phyloP scores from a whole-genome alignment of 2,113 vertebrate species.

The Atherinomorus stipes region DNA sequence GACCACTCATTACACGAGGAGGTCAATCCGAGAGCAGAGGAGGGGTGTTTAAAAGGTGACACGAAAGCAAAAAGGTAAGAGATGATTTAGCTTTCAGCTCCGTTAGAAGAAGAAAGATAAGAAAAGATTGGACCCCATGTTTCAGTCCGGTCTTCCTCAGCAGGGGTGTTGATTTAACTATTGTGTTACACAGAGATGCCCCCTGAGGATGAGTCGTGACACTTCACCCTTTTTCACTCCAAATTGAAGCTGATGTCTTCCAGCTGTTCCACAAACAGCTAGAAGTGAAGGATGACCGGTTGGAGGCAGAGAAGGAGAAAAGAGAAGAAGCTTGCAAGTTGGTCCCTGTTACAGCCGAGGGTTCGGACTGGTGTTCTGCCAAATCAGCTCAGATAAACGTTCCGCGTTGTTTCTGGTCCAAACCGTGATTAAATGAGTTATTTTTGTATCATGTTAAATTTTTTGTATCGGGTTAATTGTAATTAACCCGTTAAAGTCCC shows the following conservation, averaged over 20 bases:
- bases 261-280: slow-evolving; percentile 65
- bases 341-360: slow-evolving; percentile 47
- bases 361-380: slow-evolving; percentile 33
- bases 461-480: too few relatives aligned
- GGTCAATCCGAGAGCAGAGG: slow-evolving; percentile 1
- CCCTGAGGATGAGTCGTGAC: slow-evolving; percentile 56
- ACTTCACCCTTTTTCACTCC: slow-evolving; percentile 61
- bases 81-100: slow-evolving; percentile 18
- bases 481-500: too few relatives aligned
- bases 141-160: slow-evolving; percentile 17
- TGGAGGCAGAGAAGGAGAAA: slow-evolving; percentile 29
- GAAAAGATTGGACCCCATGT: slow-evolving; percentile 4
- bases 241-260: slow-evolving; percentile 69
- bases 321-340: slow-evolving; percentile 1
- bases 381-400: background rate
- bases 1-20: background rate
- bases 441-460: too few relatives aligned
- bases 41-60: background rate
- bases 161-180: slow-evolving; percentile 21
- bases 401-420: too few relatives aligned
- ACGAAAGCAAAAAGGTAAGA: slow-evolving; percentile 5
- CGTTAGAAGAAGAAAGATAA: background rate
- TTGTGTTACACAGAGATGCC: slow-evolving; percentile 6
- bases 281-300: slow-evolving; percentile 39
- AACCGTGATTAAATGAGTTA: too few relatives aligned